Base-by-base conservation (phyloP, 2,888 invertebrate genomes). In the Acleris cristana region DNA sequence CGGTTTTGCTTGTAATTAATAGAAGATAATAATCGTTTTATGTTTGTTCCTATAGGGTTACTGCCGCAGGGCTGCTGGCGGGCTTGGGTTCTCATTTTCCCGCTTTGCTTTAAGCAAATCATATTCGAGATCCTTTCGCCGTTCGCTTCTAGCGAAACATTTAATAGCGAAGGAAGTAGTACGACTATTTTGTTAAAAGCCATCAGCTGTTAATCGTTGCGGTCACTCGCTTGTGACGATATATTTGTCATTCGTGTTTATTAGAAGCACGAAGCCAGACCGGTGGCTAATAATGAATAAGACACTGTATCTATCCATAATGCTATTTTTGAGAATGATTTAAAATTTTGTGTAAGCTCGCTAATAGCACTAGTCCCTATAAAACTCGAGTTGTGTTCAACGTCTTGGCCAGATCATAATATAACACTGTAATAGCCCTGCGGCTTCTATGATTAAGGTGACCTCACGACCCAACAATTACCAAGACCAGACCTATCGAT, bases 11-110 rank as follows among this genome's bases (percentile, higher is more conserved):
- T 49, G 18, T 64, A 57, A 56, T 64, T 64, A 57, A 56, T 64
- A 57, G 40, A 45, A 52, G 65, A 49, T 65, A 60, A 55, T 65
- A 26, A 56, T 66, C 61, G 51, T 61, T 61, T 66, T 66, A 66
- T 57, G 67, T 70, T 70, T 67, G 70, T 70, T 70, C 70, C 70
- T 70, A 67, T 70, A 70, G 67, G 49, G 60, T 63, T 53, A 59
- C 30, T 56, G 67, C 53, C 57, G 67, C 63, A 62, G 63, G 62
- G 62, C 34, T 67, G 21, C 16, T 40, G 57, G 19, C 45, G 12
- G 26, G 18, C 48, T 14, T 21, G 23, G 16, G 1, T 23, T 4
- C 56, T 56, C 44, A 21, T 16, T 10, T 21, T 21, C 34, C 56
- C 23, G 18, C 48, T 14, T 40, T 34, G 30, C 40, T 40, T 55